Conservation (phyloP, 2,797 vertebrate genomes). For the Bradypodion pumilum region DNA sequence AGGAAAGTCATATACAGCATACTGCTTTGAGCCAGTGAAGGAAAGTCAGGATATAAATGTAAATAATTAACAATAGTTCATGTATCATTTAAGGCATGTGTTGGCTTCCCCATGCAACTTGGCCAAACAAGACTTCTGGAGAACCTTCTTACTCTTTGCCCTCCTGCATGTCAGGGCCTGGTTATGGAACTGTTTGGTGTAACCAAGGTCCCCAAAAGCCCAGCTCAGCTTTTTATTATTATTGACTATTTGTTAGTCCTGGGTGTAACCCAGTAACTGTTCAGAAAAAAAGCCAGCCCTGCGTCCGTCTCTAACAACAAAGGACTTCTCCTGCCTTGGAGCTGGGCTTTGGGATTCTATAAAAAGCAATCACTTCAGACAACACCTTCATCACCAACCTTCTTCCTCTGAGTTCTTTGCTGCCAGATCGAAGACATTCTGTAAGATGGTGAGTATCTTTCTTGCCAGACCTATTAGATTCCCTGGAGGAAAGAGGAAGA, state of each 20-base stretch:
- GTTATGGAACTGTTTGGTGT: constrained; percentile 26
- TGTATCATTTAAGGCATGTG: neutral
- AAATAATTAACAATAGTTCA: neutral
- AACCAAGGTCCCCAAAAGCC: constrained; percentile 6
- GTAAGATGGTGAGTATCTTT: constrained; percentile 33
- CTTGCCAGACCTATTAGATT: neutral
- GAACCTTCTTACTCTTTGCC: neutral
- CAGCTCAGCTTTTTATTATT: constrained; percentile 1
- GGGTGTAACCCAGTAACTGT: constrained; percentile 31
- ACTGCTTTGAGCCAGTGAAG: too few species aligned
- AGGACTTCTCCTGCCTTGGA: neutral
- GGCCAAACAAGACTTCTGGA: neutral
- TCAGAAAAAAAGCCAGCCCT: neutral
- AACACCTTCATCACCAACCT: neutral
- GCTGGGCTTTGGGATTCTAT: constrained; percentile 9
- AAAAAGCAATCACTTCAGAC: neutral
- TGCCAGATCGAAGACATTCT: constrained; percentile 9
- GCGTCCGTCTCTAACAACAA: constrained; percentile 42
- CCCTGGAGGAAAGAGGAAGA: neutral
- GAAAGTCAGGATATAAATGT: neutral
- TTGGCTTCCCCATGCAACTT: neutral
- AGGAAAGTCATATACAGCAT: neutral
- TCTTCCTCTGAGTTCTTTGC: constrained; percentile 5
- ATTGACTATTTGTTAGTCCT: neutral
- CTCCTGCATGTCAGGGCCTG: neutral